These are phyloP conservation scores for Halictus ligatus DNA, from an alignment of 2,888 invertebrate species.

Conservation along the genomic window DNA sequence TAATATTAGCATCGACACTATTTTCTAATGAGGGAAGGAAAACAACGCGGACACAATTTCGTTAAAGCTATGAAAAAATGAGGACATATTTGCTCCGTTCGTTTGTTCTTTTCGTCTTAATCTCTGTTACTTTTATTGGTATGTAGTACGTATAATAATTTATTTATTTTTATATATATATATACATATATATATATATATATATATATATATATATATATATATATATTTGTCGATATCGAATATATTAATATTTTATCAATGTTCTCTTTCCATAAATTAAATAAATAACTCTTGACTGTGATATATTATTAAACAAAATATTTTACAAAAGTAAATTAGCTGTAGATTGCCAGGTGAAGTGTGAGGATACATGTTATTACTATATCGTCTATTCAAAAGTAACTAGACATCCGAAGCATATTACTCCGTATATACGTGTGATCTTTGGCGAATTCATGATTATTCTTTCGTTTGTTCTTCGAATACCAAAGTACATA, in stretches of 20 bases:
- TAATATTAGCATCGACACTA: constrained; percentile 8
- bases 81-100: constrained; percentile 26
- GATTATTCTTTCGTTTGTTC: constrained; percentile 46
- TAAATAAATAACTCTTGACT: constrained; percentile 82
- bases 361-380: constrained; percentile 65
- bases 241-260: constrained; percentile 81
- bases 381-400: constrained; percentile 70
- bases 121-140: constrained; percentile 79
- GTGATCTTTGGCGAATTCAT: constrained; percentile 70
- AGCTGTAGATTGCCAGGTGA: constrained; percentile 73
- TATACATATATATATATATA: constrained; percentile 49
- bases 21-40: constrained; percentile 17
- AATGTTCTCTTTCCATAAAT: constrained; percentile 79
- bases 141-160: constrained; percentile 78
- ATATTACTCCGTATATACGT: constrained; percentile 42
- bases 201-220: constrained; percentile 51
- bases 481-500: constrained; percentile 35
- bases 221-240: constrained; percentile 78
- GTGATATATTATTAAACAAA: constrained; percentile 79
- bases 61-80: constrained; percentile 24
- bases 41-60: constrained; percentile 15
- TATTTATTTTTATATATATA: constrained; percentile 42
- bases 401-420: constrained; percentile 76
- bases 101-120: constrained; percentile 63
- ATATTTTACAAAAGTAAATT: constrained; percentile 82